Percentiles rank a stretch among this genome's conserved stretches.
Evolutionary conservation across 2,113 vertebrate species (phyloP).

Genomic region (Suncus etruscus): DNA sequence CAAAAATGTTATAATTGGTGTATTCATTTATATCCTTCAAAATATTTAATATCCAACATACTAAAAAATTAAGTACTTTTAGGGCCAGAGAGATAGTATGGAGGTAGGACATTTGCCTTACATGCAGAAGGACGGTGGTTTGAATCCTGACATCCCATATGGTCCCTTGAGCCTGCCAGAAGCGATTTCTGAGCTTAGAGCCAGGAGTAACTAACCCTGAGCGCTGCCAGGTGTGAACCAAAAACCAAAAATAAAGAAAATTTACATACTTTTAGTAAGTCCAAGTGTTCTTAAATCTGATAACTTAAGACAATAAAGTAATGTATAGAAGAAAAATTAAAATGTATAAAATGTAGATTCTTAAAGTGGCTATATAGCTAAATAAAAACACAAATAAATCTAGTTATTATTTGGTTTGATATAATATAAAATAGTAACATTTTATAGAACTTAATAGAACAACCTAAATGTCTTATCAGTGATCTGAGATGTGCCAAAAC

Average conservation of each 20-base stretch:
- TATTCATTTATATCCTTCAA: conserved; percentile 46
- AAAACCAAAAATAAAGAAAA: no score
- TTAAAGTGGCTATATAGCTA: background rate
- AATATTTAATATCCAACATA: conserved; percentile 46
- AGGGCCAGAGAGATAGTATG: no score
- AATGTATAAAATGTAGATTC: conserved; percentile 59
- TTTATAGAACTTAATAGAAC: conserved; percentile 7
- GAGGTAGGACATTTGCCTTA: no score
- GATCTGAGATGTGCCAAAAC: conserved; percentile 32
- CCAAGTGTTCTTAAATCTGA: conserved; percentile 28
- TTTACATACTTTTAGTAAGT: background rate
- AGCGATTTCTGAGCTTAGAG: no score
- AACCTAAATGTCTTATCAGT: conserved; percentile 27
- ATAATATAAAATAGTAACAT: conserved; percentile 44
- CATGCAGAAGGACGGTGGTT: no score
- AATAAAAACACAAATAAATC: background rate
- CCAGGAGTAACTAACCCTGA: no score
- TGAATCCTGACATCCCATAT: no score
- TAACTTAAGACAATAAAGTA: conserved; percentile 36
- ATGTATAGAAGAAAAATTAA: conserved; percentile 6
- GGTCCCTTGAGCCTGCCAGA: no score
- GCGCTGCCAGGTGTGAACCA: no score
- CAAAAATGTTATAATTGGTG: conserved; percentile 40
- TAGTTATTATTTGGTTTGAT: background rate
- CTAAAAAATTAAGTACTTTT: conserved; percentile 17